These are phyloP conservation scores for Dufourea novaeangliae DNA, from an alignment of 1,140 invertebrate species.

Conservation along the genomic window DNA sequence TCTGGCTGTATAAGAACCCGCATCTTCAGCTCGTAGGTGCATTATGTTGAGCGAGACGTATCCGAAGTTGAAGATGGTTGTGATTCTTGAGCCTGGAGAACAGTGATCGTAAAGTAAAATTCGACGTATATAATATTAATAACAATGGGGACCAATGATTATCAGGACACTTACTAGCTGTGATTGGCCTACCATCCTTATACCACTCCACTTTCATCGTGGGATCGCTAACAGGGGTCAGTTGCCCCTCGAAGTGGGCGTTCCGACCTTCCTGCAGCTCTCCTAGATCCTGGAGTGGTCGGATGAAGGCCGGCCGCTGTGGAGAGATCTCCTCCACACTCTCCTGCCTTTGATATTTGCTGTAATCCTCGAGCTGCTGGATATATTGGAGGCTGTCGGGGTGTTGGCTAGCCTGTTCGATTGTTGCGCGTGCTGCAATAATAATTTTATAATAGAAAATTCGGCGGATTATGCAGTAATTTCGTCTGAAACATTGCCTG, in stretches of 20 bases:
- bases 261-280: constrained; percentile 94
- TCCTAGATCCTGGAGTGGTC: constrained; percentile 92
- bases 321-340: constrained; percentile 89
- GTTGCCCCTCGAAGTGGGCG: constrained; percentile 96
- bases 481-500: no score
- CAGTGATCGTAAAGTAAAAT: constrained; percentile 4
- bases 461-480: no score
- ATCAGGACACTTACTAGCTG: constrained; percentile 86
- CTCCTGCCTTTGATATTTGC: constrained; percentile 91
- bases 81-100: constrained; percentile 91
- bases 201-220: constrained; percentile 99
- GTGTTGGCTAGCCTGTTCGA: constrained; percentile 94
- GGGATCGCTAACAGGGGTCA: constrained; percentile 97
- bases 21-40: constrained; percentile 97
- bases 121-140: not conserved
- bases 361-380: constrained; percentile 95
- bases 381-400: constrained; percentile 96
- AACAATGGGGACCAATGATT: not conserved
- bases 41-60: constrained; percentile 98
- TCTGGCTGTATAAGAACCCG: constrained; percentile 94
- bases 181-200: constrained; percentile 96
- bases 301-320: constrained; percentile 93
- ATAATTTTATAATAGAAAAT: not conserved
- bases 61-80: constrained; percentile 98
- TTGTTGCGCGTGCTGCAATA: constrained; percentile 86